phyloP scores from a whole-genome alignment of 2,113 vertebrate genomes.

The Lutjanus erythropterus region DNA sequence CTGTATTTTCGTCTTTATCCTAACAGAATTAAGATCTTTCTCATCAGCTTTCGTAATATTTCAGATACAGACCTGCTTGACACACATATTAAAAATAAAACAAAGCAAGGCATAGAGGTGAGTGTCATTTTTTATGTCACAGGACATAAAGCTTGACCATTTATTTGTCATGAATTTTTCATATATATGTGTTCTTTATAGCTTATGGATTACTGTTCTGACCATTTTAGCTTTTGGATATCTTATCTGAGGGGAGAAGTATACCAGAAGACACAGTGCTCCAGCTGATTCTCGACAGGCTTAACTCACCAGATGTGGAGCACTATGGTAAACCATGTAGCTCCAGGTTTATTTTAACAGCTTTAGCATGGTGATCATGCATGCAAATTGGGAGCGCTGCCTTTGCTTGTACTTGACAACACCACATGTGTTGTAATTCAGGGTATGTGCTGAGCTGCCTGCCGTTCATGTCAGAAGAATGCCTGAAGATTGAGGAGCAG shows the following conservation, averaged over 20 bases:
- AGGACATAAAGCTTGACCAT: background rate
- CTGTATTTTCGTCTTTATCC: background rate
- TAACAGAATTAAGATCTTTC: background rate
- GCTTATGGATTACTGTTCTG: background rate
- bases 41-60: constrained; percentile 54
- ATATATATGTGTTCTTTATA: background rate
- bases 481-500: constrained; percentile 88
- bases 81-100: constrained; percentile 82
- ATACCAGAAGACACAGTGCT: constrained; percentile 89
- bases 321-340: constrained; percentile 89
- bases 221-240: constrained; percentile 83
- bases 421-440: constrained; percentile 72
- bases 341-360: background rate
- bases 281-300: constrained; percentile 88
- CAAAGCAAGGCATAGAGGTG: constrained; percentile 88
- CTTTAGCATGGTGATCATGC: background rate
- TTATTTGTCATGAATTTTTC: background rate
- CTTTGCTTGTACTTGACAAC: background rate
- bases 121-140: constrained; percentile 14
- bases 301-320: constrained; percentile 88
- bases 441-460: constrained; percentile 95
- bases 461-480: constrained; percentile 89
- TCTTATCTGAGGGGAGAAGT: constrained; percentile 86
- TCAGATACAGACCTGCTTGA: constrained; percentile 90
- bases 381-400: background rate